A percentile compares a stretch with the other conserved stretches of the same genome.
These are phyloP conservation scores for Blastobasis adustella DNA, from an alignment of 2,888 invertebrate genomes.

Conservation along the genomic window DNA sequence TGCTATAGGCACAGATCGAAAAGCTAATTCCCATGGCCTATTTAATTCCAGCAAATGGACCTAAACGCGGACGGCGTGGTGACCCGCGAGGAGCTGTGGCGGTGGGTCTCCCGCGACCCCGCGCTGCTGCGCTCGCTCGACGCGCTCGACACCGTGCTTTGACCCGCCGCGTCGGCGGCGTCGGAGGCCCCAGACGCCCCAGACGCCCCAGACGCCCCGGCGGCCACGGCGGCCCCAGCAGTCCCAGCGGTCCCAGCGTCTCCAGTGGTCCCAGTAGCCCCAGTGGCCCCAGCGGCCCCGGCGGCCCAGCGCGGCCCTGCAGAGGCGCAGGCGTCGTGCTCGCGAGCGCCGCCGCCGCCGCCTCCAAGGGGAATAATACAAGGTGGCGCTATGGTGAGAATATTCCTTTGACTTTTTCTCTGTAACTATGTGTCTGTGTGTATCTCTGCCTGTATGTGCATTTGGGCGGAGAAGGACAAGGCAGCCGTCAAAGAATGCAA, in stretches of 20 bases:
- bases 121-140: conserved; percentile 80
- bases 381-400: not conserved
- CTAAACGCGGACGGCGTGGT: conserved; percentile 87
- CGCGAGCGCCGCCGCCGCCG: not conserved
- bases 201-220: not conserved
- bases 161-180: conserved; percentile 47
- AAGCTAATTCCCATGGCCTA: too few species aligned
- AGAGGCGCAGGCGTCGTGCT: not conserved
- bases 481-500: not conserved
- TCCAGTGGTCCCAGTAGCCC: too few species aligned
- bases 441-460: not conserved
- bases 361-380: not conserved
- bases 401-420: not conserved
- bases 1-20: too few species aligned
- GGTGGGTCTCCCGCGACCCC: conserved; percentile 85
- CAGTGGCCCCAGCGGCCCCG: not conserved
- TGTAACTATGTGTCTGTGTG: not conserved
- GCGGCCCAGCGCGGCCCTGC: not conserved
- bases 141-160: conserved; percentile 85
- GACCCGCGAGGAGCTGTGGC: conserved; percentile 85
- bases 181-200: conserved; percentile 9
- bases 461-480: not conserved
- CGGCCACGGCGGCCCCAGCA: not conserved
- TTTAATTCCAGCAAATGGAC: conserved; percentile 80
- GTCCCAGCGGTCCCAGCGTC: not conserved